Conservation (phyloP, 2,797 vertebrate species). For the Crax fasciolata region DNA sequence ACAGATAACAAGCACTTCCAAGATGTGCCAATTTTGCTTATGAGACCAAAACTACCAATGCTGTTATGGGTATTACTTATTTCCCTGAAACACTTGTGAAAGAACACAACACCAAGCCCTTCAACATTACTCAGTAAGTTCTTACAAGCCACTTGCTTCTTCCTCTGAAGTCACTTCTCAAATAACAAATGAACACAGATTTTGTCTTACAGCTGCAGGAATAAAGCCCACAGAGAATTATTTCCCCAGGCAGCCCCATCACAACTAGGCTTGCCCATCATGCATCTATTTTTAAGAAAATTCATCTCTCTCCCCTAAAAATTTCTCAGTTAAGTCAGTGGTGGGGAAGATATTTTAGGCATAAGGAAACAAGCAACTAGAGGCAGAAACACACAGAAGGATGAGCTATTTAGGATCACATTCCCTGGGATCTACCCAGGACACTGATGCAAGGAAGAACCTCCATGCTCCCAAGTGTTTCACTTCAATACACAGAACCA, state of each 20-base stretch:
- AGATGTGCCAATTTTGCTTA: rapidly evolving
- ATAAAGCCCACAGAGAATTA: neutral
- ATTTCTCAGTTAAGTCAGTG: neutral
- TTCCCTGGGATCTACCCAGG: neutral
- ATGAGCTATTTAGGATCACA: neutral
- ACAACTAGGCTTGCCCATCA: too few relatives aligned
- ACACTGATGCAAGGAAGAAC: neutral
- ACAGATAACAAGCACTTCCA: neutral
- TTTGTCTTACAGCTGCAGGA: neutral
- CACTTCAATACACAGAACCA: neutral
- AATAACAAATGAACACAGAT: neutral
- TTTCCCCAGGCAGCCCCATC: neutral
- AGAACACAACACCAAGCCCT: neutral
- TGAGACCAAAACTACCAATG: neutral
- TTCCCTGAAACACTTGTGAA: neutral
- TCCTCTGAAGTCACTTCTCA: neutral
- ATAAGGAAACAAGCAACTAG: neutral
- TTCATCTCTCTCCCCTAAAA: neutral
- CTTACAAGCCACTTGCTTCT: neutral
- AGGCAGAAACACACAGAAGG: neutral
- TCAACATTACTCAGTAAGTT: neutral
- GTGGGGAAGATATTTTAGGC: neutral
- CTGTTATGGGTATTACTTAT: too few relatives aligned
- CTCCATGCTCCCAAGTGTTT: neutral
- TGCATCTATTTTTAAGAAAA: neutral